Conservation (phyloP, 2,888 invertebrate genomes). For the Drosophila nigricruria region DNA sequence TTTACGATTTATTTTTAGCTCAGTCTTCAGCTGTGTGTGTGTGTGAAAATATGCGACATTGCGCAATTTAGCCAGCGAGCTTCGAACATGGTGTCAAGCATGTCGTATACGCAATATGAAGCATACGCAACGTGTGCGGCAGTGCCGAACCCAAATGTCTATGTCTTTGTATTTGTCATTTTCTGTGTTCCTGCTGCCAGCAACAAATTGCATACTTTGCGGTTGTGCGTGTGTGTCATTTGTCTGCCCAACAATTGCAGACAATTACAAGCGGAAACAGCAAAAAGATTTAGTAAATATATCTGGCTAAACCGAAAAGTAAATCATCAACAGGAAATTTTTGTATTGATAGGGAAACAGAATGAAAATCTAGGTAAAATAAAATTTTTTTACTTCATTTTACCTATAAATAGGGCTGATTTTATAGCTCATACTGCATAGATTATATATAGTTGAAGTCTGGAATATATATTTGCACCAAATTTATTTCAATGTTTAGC, state of each 20-base stretch:
- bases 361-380: background rate
- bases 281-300: background rate
- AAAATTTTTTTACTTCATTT: background rate
- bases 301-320: background rate
- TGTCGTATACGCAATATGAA: slow-evolving; percentile 24
- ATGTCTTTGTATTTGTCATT: slow-evolving; percentile 12
- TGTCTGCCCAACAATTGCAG: slow-evolving; percentile 2
- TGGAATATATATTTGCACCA: no score
- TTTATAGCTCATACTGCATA: background rate
- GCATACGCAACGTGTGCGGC: slow-evolving; percentile 20
- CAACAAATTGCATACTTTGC: slow-evolving; percentile 24
- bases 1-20: slow-evolving; percentile 77
- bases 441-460: no score
- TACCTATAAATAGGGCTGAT: background rate
- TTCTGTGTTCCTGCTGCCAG: background rate
- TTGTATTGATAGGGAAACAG: background rate
- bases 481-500: no score
- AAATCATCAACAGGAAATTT: background rate
- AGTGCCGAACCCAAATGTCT: slow-evolving; percentile 2
- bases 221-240: slow-evolving; percentile 31
- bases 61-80: slow-evolving; percentile 38
- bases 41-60: slow-evolving; percentile 42
- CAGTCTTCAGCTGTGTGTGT: slow-evolving; percentile 6
- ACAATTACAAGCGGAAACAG: background rate
- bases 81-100: slow-evolving; percentile 10